Evolutionary conservation across 2,797 vertebrate species (phyloP).

Genomic region (Gymnodraco acuticeps): DNA sequence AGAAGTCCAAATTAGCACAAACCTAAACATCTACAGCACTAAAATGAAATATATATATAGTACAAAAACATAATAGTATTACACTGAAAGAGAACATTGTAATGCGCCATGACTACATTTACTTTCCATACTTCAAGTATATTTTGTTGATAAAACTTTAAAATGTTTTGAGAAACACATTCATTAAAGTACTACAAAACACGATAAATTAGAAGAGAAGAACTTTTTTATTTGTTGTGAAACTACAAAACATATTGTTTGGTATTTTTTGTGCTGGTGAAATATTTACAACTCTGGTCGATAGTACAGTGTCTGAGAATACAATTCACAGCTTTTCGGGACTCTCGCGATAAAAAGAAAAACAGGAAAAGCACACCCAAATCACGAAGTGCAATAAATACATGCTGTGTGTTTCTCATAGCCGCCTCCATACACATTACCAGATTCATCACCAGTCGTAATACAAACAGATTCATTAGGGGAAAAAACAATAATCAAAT

Average conservation of each 20-base stretch:
- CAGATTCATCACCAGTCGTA: conserved; percentile 62
- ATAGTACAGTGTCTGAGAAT: conserved; percentile 86
- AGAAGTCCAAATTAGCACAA: no score
- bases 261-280: conserved; percentile 85
- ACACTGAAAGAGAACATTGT: no score
- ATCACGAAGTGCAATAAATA: conserved; percentile 90
- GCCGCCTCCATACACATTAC: conserved; percentile 56
- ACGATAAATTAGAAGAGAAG: conserved; percentile 75
- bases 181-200: neutral
- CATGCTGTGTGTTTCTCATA: conserved; percentile 75
- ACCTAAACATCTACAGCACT: no score
- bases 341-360: conserved; percentile 78
- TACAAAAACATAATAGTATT: no score
- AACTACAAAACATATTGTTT: conserved; percentile 87
- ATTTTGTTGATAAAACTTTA: no score
- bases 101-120: no score
- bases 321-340: conserved; percentile 89
- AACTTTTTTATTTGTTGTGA: conserved; percentile 87
- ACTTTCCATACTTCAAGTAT: no score
- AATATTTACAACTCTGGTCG: conserved; percentile 87
- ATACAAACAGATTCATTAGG: conserved; percentile 69
- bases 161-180: neutral
- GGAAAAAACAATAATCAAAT: conserved; percentile 43
- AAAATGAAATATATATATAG: no score
- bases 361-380: conserved; percentile 79